A percentile compares a stretch with the other conserved stretches of the same genome.
These are phyloP conservation scores for Neogobius melanostomus DNA, from an alignment of 2,113 vertebrate genomes.

Conservation along the genomic window DNA sequence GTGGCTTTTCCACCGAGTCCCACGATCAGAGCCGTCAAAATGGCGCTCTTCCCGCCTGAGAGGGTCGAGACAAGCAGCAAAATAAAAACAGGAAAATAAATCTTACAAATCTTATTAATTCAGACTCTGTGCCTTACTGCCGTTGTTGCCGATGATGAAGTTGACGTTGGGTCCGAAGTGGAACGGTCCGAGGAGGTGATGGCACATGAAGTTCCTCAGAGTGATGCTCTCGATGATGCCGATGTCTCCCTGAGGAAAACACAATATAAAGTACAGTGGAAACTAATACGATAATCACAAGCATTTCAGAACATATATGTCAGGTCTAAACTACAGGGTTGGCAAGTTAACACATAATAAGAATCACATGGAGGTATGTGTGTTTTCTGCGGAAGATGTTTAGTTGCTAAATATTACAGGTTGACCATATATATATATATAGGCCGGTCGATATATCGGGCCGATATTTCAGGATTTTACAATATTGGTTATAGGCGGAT, in stretches of 20 bases:
- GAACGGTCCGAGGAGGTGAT: conserved; percentile 85
- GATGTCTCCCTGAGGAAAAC: conserved; percentile 73
- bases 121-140: conserved; percentile 79
- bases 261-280: too few relatives aligned
- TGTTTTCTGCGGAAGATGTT: too few relatives aligned
- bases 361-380: too few relatives aligned
- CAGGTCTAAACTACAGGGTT: neutral
- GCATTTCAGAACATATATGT: neutral
- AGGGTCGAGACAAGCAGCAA: neutral
- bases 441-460: too few relatives aligned
- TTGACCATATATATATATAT: too few relatives aligned
- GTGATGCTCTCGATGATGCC: conserved; percentile 91
- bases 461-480: too few relatives aligned
- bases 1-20: conserved; percentile 91
- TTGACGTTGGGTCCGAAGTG: conserved; percentile 91
- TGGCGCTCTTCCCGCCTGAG: conserved; percentile 89
- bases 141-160: conserved; percentile 91
- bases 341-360: too few relatives aligned
- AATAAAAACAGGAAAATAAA: too few relatives aligned
- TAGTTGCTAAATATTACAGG: too few relatives aligned
- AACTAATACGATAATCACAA: too few relatives aligned
- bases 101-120: neutral
- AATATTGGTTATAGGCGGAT: too few relatives aligned
- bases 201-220: conserved; percentile 92
- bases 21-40: conserved; percentile 89